These are phyloP conservation scores for Tuta absoluta DNA, from an alignment of 2,888 invertebrate genomes.

Conservation along the genomic window DNA sequence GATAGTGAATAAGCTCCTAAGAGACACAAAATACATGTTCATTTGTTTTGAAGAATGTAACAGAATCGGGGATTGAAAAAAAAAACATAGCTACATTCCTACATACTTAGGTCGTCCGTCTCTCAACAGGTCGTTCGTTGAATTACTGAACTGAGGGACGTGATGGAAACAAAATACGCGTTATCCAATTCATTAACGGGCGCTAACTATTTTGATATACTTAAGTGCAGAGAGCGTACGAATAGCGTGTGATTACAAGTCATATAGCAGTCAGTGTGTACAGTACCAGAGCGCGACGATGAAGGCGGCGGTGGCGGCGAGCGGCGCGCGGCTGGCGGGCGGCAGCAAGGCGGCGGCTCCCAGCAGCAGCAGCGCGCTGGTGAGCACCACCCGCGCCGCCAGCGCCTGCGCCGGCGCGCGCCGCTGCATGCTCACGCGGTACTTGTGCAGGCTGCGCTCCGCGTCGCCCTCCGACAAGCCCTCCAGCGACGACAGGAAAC, in stretches of 20 bases:
- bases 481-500: constrained; percentile 33
- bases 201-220: too few species aligned
- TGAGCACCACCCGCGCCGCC: constrained; percentile 43
- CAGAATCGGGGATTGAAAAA: too few species aligned
- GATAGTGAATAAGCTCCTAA: neutral
- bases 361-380: constrained; percentile 50
- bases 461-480: constrained; percentile 36
- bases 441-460: constrained; percentile 41
- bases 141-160: too few species aligned
- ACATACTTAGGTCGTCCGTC: too few species aligned
- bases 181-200: too few species aligned
- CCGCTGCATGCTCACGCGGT: constrained; percentile 50
- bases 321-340: constrained; percentile 51
- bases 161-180: too few species aligned
- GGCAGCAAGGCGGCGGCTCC: constrained; percentile 52
- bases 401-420: constrained; percentile 56
- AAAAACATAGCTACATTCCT: too few species aligned
- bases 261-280: too few species aligned
- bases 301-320: constrained; percentile 62
- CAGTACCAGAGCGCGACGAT: constrained; percentile 58
- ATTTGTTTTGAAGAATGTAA: too few species aligned
- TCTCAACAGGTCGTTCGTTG: neutral
- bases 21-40: too few species aligned
- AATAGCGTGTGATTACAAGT: too few species aligned
- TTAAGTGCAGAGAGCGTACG: too few species aligned